Percentiles rank a stretch among this genome's conserved stretches.
Evolutionary conservation across 2,113 vertebrate genomes (phyloP).

Genomic region (Pionites leucogaster): DNA sequence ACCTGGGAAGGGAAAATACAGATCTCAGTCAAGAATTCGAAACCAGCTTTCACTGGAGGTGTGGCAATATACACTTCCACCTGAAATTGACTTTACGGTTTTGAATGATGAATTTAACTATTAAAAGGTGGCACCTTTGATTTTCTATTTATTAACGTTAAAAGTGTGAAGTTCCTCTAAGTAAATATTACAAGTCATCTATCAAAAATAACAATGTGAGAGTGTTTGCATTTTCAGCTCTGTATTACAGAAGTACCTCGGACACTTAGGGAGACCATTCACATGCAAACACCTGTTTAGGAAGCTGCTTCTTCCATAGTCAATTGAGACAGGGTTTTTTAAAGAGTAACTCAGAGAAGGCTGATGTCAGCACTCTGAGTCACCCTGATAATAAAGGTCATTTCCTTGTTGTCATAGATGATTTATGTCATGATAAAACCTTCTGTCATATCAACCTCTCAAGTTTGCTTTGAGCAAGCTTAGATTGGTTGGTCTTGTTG

Average conservation of each 20-base stretch:
- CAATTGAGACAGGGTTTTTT: neutral
- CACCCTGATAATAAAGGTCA: neutral
- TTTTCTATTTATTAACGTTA: neutral
- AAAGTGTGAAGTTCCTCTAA: neutral
- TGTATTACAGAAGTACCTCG: neutral
- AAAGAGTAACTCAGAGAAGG: neutral
- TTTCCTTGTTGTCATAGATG: neutral
- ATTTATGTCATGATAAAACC: neutral
- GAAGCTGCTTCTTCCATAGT: neutral
- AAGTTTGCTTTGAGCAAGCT: neutral
- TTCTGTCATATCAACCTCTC: neutral
- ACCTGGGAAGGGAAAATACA: neutral
- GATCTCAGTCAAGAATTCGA: neutral
- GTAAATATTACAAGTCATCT: neutral
- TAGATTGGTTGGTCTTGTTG: neutral
- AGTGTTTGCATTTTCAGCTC: neutral
- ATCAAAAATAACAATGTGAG: neutral
- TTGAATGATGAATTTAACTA: neutral
- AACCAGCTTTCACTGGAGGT: neutral
- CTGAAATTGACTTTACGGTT: neutral
- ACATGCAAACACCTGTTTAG: neutral
- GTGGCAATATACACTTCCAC: neutral
- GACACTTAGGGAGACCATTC: neutral
- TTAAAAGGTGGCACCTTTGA: neutral
- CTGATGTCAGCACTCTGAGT: neutral